Conservation (phyloP, 30 jellyfish, hydroid and myxozoan genomes). For the Aurelia sp. region DNA sequence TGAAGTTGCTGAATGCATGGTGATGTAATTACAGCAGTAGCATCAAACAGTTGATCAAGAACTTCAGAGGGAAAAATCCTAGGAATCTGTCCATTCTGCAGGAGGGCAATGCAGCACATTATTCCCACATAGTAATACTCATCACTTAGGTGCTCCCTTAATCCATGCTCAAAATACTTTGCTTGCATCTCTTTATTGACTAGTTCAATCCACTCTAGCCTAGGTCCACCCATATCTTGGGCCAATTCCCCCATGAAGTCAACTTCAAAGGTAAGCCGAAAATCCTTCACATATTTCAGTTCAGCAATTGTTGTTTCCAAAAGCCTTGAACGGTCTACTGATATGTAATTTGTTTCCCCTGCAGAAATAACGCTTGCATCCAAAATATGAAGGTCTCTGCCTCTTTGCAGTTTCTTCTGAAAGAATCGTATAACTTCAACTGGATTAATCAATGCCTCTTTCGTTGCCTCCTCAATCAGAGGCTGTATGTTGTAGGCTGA, state of each 20-base stretch:
- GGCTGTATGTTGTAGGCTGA: conserved; percentile 1
- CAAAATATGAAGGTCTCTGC: conserved; percentile 49
- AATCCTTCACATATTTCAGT: conserved; percentile 33
- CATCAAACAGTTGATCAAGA: conserved; percentile 28
- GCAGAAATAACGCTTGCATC: conserved; percentile 2
- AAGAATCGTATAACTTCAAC: conserved; percentile 26
- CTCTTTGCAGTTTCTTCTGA: conserved; percentile 37
- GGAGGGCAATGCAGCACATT: conserved; percentile 30
- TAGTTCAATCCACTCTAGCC: conserved; percentile 59
- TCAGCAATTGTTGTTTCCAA: conserved; percentile 55
- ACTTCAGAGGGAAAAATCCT: conserved; percentile 24
- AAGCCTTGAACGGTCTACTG: conserved; percentile 51
- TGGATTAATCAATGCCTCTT: conserved; percentile 26
- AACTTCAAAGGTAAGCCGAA: conserved; percentile 51
- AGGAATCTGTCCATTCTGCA: conserved; percentile 71
- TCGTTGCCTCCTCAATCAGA: neutral
- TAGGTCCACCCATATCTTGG: conserved; percentile 66
- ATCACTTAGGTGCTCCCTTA: conserved; percentile 43
- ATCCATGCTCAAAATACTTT: conserved; percentile 63
- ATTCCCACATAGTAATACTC: conserved; percentile 67
- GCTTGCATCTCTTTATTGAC: conserved; percentile 47
- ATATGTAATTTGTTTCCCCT: conserved; percentile 56
- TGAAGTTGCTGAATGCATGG: conserved; percentile 26
- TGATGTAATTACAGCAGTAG: neutral
- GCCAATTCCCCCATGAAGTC: conserved; percentile 72